phyloP scores from a whole-genome alignment of 2,797 vertebrate genomes.

The Craterocephalus amniculus region DNA sequence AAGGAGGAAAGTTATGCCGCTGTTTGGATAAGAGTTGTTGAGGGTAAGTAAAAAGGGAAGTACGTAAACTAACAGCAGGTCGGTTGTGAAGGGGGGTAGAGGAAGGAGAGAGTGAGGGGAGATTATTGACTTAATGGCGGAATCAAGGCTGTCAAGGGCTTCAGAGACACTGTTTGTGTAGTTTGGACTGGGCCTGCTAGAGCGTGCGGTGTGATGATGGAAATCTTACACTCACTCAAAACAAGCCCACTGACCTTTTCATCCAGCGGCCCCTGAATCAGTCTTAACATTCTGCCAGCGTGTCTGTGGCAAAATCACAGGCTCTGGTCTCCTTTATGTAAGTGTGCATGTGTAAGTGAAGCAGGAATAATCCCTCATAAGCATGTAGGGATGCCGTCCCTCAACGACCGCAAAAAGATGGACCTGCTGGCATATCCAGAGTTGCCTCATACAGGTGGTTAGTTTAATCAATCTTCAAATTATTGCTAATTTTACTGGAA shows the following conservation, averaged over 20 bases:
- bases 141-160: conserved; percentile 67
- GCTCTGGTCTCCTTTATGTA: conserved; percentile 23
- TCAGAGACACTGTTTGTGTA: conserved; percentile 76
- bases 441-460: conserved; percentile 47
- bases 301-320: conserved; percentile 57
- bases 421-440: conserved; percentile 39
- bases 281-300: conserved; percentile 65
- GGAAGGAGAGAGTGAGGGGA: conserved; percentile 46
- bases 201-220: conserved; percentile 73
- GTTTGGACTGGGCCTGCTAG: conserved; percentile 59
- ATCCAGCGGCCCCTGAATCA: conserved; percentile 64
- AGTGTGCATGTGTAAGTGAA: conserved; percentile 36
- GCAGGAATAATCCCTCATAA: conserved; percentile 32
- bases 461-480: conserved; percentile 54
- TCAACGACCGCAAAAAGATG: conserved; percentile 13
- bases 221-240: conserved; percentile 78
- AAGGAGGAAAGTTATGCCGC: conserved; percentile 56
- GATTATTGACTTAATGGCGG: conserved; percentile 75
- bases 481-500: conserved; percentile 62
- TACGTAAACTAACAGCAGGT: conserved; percentile 62
- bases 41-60: conserved; percentile 73
- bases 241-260: conserved; percentile 75
- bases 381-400: conserved; percentile 27
- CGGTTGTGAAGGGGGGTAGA: conserved; percentile 47
- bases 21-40: conserved; percentile 72